Evolutionary conservation across 2,113 vertebrate species (phyloP).

Genomic region (Python bivittatus): DNA sequence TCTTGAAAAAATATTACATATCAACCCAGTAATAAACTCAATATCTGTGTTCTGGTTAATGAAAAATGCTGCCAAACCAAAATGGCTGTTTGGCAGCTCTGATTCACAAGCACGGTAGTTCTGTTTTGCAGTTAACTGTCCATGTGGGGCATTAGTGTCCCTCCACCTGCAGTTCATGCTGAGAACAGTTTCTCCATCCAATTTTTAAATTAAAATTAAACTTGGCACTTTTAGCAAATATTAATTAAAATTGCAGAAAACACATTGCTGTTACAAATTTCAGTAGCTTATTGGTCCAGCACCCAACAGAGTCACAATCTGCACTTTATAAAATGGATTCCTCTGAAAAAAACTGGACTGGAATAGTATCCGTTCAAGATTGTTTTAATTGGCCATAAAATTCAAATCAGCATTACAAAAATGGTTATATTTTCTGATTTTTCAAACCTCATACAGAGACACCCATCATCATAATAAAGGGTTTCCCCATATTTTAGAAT

Average conservation of each 20-base stretch:
- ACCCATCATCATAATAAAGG: background rate
- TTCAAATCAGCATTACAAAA: slow-evolving; percentile 7
- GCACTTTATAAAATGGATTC: fast-evolving
- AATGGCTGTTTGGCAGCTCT: background rate
- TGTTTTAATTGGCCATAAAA: background rate
- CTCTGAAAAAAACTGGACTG: background rate
- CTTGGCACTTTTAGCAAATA: background rate
- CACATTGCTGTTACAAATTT: background rate
- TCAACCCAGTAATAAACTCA: background rate
- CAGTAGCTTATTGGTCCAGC: background rate
- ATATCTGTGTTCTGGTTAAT: background rate
- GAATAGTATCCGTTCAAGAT: background rate
- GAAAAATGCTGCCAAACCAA: background rate
- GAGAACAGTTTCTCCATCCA: too few species aligned
- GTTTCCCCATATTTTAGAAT: slow-evolving; percentile 23
- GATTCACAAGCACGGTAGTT: background rate
- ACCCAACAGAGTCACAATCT: background rate
- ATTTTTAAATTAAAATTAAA: background rate
- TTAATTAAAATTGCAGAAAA: background rate
- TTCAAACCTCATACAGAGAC: slow-evolving; percentile 25
- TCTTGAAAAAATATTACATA: background rate
- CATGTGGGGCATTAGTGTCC: too few species aligned
- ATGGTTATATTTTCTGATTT: slow-evolving; percentile 40
- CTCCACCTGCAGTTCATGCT: too few species aligned
- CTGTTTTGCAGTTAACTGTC: background rate